phyloP scores from a whole-genome alignment of 2,113 vertebrate genomes.

The Eublepharis macularius region DNA sequence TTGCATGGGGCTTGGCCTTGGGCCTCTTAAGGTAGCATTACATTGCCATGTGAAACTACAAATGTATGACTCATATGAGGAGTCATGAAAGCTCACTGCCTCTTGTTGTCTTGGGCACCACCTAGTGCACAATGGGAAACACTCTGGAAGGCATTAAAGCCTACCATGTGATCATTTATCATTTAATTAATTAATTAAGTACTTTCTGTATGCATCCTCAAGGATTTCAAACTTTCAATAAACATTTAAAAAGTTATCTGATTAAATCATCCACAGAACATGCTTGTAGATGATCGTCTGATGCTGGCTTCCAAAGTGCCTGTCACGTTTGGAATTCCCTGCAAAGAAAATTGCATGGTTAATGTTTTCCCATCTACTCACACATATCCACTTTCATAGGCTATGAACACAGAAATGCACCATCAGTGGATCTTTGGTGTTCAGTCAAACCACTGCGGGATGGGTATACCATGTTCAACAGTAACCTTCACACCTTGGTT shows the following conservation, averaged over 20 bases:
- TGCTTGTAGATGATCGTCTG: background rate
- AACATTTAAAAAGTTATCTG: background rate
- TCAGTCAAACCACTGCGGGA: background rate
- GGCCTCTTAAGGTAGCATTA: background rate
- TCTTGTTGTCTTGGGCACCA: background rate
- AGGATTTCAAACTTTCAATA: too few relatives aligned
- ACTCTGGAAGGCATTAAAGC: background rate
- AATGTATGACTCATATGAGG: background rate
- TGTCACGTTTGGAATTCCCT: background rate
- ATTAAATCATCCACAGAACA: background rate
- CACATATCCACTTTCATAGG: background rate
- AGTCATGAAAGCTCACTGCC: background rate
- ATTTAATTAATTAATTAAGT: too few relatives aligned
- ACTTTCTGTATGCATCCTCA: too few relatives aligned
- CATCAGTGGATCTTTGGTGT: background rate
- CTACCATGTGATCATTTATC: too few relatives aligned
- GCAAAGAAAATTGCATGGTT: background rate
- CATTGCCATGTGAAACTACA: background rate
- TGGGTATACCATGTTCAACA: too few relatives aligned
- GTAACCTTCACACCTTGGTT: too few relatives aligned
- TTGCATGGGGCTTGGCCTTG: background rate
- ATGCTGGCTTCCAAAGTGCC: background rate
- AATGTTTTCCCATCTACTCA: background rate
- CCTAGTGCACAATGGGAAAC: background rate
- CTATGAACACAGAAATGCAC: background rate